Conservation (phyloP, 37 sponge, comb jelly and placozoan species). For the Geodia barretti region DNA sequence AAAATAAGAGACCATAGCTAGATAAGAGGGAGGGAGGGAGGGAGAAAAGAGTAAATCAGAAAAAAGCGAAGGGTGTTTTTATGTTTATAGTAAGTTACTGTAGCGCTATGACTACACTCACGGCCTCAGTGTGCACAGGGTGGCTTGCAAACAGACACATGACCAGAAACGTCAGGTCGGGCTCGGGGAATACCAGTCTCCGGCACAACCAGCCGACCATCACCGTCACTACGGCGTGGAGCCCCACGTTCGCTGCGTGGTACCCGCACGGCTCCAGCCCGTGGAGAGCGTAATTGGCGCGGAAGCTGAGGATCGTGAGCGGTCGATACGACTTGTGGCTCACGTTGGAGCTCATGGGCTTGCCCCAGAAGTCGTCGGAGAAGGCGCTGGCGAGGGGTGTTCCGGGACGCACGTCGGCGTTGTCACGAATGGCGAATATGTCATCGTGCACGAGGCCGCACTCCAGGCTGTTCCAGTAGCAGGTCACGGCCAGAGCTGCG, state of each 20-base stretch:
- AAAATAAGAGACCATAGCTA: neutral
- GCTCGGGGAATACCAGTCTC: constrained; percentile 30
- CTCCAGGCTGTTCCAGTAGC: constrained; percentile 75
- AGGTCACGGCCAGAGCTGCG: constrained; percentile 4
- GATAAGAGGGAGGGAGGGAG: neutral
- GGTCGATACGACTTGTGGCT: constrained; percentile 96
- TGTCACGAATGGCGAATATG: constrained; percentile 82
- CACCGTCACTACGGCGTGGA: constrained; percentile 57
- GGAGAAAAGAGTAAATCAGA: neutral
- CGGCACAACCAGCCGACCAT: constrained; percentile 66
- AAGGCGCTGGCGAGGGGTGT: constrained; percentile 42
- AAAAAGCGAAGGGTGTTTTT: neutral
- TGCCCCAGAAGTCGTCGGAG: constrained; percentile 90
- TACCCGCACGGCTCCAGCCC: constrained; percentile 80
- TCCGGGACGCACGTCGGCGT: constrained; percentile 64
- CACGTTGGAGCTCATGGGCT: constrained; percentile 52
- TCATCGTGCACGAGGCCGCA: constrained; percentile 90
- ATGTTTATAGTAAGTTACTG: no score
- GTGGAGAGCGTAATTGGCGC: constrained; percentile 78
- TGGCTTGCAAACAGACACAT: constrained; percentile 72
- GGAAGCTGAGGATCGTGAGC: constrained; percentile 77
- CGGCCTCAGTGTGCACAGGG: constrained; percentile 88
- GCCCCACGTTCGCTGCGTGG: constrained; percentile 67
- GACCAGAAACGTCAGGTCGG: neutral
- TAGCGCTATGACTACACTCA: no score